Conservation (phyloP, 2,888 invertebrate genomes). For the Amphipyra tragopoginis region DNA sequence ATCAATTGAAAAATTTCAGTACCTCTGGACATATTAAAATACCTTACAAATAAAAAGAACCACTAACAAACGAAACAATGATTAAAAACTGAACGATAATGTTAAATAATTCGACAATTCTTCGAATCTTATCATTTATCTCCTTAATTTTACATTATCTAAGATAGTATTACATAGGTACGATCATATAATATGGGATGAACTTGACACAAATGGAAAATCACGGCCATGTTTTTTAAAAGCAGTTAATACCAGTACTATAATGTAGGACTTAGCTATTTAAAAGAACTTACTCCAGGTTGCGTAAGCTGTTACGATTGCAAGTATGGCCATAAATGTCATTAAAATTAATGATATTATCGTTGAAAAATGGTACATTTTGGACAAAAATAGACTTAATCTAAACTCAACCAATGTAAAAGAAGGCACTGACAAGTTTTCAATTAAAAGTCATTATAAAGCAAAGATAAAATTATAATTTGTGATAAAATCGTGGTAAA, state of each 20-base stretch:
- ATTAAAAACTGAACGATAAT: slow-evolving; percentile 25
- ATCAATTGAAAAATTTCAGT: slow-evolving; percentile 20
- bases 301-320: not conserved
- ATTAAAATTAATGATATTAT: slow-evolving; percentile 1
- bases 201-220: slow-evolving; percentile 1
- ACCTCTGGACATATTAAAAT: slow-evolving; percentile 6
- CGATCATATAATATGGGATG: too few relatives aligned
- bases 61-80: slow-evolving; percentile 12
- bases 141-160: slow-evolving; percentile 16
- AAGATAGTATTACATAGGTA: not conserved
- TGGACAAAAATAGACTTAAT: not conserved
- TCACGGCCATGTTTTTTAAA: not conserved
- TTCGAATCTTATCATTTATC: slow-evolving; percentile 33
- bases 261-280: too few relatives aligned
- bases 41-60: not conserved
- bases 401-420: not conserved
- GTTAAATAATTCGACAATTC: slow-evolving; percentile 19
- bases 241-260: not conserved
- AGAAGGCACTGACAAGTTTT: not conserved
- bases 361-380: too few relatives aligned
- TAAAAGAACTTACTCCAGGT: slow-evolving; percentile 22
- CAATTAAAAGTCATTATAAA: not conserved
- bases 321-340: slow-evolving; percentile 10
- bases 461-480: slow-evolving; percentile 16
- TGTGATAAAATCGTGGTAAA: not conserved